A percentile compares a stretch with the other conserved stretches of the same genome.
These are phyloP conservation scores for Psylliodes chrysocephalus DNA, from an alignment of 2,888 invertebrate genomes.

Conservation along the genomic window DNA sequence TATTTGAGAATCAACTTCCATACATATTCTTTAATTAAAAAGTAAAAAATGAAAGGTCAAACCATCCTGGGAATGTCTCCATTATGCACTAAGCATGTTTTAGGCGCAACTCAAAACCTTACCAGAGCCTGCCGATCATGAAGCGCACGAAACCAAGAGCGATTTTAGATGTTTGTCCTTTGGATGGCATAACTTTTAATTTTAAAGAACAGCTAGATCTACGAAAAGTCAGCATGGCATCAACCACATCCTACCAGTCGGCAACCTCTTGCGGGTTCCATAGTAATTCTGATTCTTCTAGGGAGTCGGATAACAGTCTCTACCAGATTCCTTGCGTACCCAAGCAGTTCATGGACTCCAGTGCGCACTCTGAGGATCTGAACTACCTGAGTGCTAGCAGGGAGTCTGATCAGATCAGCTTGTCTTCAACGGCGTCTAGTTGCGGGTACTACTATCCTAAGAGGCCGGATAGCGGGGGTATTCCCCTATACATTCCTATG, in stretches of 20 bases:
- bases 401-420: constrained; percentile 71
- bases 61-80: constrained; percentile 3
- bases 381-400: constrained; percentile 64
- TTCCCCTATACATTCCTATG: constrained; percentile 70
- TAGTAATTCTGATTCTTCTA: constrained; percentile 57
- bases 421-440: constrained; percentile 71
- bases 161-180: constrained; percentile 55
- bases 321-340: constrained; percentile 69
- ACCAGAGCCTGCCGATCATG: constrained; percentile 59
- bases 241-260: constrained; percentile 57
- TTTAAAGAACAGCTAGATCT: constrained; percentile 59
- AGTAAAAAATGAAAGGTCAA: constrained; percentile 8
- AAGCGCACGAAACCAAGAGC: constrained; percentile 52
- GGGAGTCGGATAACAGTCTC: constrained; percentile 70
- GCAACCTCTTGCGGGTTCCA: constrained; percentile 56
- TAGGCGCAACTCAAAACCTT: constrained; percentile 59
- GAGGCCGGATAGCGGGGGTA: constrained; percentile 65
- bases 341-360: constrained; percentile 68
- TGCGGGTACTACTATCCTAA: constrained; percentile 67
- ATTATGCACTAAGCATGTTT: constrained; percentile 13
- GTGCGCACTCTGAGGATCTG: constrained; percentile 69
- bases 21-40: no score
- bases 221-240: constrained; percentile 52
- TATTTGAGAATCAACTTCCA: no score
- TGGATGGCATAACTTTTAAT: constrained; percentile 62